Evolutionary conservation across 2,797 vertebrate species (phyloP).

Genomic region (Tolypeutes matacus): DNA sequence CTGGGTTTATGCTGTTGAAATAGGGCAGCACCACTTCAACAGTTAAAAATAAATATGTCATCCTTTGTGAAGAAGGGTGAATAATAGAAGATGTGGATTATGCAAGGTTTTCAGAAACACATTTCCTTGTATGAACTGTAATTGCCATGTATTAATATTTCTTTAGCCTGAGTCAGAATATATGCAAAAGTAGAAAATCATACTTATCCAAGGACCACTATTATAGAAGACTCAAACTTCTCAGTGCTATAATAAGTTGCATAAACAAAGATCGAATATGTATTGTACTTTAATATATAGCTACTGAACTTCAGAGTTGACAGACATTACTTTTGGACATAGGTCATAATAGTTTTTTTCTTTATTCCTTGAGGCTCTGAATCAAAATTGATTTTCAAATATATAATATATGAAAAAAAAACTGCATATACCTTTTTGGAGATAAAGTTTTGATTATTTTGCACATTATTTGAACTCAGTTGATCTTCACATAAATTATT

Average conservation of each 20-base stretch:
- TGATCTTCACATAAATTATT: slow-evolving; percentile 50
- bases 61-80: neutral
- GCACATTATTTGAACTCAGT: neutral
- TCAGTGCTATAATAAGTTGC: slow-evolving; percentile 64
- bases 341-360: neutral
- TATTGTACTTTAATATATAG: neutral
- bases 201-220: neutral
- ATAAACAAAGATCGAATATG: slow-evolving; percentile 55
- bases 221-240: neutral
- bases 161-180: slow-evolving; percentile 53
- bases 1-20: neutral
- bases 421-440: slow-evolving; percentile 16
- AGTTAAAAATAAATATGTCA: neutral
- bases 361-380: slow-evolving; percentile 10
- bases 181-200: slow-evolving; percentile 69
- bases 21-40: neutral
- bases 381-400: slow-evolving; percentile 6
- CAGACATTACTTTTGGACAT: neutral
- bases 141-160: slow-evolving; percentile 40
- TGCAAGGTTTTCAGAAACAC: neutral
- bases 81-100: neutral
- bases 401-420: slow-evolving; percentile 25
- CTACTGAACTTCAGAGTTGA: slow-evolving; percentile 36
- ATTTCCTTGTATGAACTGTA: neutral
- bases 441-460: neutral